Evolutionary conservation across 1,140 invertebrate genomes (phyloP), one percentile per base, ranked within the genome.

Genomic region (Dendrolimus punctatus): DNA sequence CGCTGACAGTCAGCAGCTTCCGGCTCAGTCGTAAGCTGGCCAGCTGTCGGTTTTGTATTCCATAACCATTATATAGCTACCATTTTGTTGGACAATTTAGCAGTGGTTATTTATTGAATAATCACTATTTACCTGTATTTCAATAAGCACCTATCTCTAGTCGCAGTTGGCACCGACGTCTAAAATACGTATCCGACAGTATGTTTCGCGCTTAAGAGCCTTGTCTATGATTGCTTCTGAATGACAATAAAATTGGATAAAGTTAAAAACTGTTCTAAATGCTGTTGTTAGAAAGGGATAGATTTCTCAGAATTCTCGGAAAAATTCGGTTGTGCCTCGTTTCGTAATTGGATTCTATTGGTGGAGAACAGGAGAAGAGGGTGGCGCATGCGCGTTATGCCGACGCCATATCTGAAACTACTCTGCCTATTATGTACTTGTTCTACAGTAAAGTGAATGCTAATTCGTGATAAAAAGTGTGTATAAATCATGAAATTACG

Each of bases 341-440:
- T 62, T 66, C 64, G 61, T 69, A 62, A 73, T 67, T 60, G 48
- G 50, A 60, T 72, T 74, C 73, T 61, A 83, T 83, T 85, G 79
- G 78, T 61, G 40, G 65, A 69, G 50, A 69, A 59, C 59, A 59
- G 58, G 3, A 23, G 23, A 72, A 76, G 76, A 82, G 76, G 81
- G 82, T 85, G 81, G 81, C 83, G 83, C 85, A 86, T 87, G 85
- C 85, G 85, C 82, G 80, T 80, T 85, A 68, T 74, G 81, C 76
- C 84, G 85, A 87, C 85, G 85, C 85, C 85, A 87, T 87, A 83
- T 85, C 79, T 80, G 61, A 73, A 79, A 78, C 68, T 83, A 76
- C 73, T 79, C 76, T 85, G 73, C 77, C 73, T 75, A 74, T 78
- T 69, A 64, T 67, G 57, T 86, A 81, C 77, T 82, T 83, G 78